These are phyloP conservation scores for Sceloporus undulatus DNA, from an alignment of 2,113 vertebrate genomes.

Conservation along the genomic window DNA sequence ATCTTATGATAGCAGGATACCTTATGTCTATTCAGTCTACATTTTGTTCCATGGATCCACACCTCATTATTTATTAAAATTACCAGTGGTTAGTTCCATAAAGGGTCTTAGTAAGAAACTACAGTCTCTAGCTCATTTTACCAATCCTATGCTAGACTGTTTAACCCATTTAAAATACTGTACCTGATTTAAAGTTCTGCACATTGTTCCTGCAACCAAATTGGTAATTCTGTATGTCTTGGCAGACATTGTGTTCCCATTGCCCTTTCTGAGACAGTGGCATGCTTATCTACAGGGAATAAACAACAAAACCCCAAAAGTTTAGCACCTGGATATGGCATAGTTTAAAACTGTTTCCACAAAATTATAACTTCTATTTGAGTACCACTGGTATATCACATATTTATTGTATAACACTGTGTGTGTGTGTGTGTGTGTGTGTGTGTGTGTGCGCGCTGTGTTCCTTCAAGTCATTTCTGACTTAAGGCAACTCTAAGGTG, in stretches of 20 bases:
- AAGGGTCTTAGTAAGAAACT: not conserved
- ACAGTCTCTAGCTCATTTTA: not conserved
- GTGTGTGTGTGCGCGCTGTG: too few species aligned
- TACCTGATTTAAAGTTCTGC: not conserved
- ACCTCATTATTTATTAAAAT: not conserved
- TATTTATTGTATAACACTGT: not conserved
- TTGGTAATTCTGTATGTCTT: not conserved
- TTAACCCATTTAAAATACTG: constrained; percentile 31
- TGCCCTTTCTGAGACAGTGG: not conserved
- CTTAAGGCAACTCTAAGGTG: too few species aligned
- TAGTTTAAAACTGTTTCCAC: not conserved
- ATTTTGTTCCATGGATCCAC: constrained; percentile 31
- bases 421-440: too few species aligned
- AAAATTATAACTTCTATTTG: constrained; percentile 4
- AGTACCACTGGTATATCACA: not conserved
- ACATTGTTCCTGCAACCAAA: not conserved
- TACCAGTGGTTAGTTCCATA: not conserved
- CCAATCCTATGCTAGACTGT: not conserved
- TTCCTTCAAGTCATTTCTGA: too few species aligned
- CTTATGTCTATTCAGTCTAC: not conserved
- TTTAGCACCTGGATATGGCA: not conserved
- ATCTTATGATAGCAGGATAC: constrained; percentile 6
- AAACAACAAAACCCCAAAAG: not conserved
- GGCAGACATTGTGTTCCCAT: not conserved
- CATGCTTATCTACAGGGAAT: not conserved